Percentiles rank a stretch among this genome's conserved stretches.
These are phyloP conservation scores for Girardia tigrina DNA, from an alignment of 2,888 invertebrate genomes.

Conservation along the genomic window DNA sequence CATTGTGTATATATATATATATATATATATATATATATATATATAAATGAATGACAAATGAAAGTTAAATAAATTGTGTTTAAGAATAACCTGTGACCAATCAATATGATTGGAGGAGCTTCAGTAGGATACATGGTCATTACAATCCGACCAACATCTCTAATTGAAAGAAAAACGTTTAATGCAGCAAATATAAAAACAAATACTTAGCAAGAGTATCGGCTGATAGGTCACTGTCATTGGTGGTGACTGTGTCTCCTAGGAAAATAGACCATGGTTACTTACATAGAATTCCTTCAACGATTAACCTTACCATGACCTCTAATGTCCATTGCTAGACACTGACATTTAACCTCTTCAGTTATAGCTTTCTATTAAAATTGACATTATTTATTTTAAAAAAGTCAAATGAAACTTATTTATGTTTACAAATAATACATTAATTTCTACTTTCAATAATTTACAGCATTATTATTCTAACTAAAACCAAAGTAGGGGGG, in stretches of 20 bases:
- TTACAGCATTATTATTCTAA: too few species aligned
- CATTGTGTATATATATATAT: too few species aligned
- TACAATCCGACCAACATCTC: slow-evolving; percentile 21
- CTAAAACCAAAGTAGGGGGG: too few species aligned
- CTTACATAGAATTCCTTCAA: too few species aligned
- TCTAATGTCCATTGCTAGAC: slow-evolving; percentile 76
- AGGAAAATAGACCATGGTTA: background rate
- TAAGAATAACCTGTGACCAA: slow-evolving; percentile 60
- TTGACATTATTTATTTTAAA: too few species aligned
- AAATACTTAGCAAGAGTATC: slow-evolving; percentile 14
- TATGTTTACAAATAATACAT: too few species aligned
- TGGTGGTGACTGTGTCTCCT: background rate
- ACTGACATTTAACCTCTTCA: slow-evolving; percentile 68
- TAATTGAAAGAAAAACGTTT: background rate
- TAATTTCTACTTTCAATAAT: too few species aligned
- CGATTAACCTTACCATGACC: slow-evolving; percentile 63
- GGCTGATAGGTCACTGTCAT: slow-evolving; percentile 29
- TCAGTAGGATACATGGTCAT: slow-evolving; percentile 42
- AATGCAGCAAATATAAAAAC: background rate
- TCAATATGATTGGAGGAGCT: slow-evolving; percentile 62
- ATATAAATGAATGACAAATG: too few species aligned
- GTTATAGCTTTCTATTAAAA: slow-evolving; percentile 56
- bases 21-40: too few species aligned
- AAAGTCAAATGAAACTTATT: too few species aligned
- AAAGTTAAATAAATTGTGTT: too few species aligned